Percentiles rank a stretch among this genome's conserved stretches.
Conservation (phyloP, 92 coral and sea anemone genomes). For the Palythoa grandiflora region DNA sequence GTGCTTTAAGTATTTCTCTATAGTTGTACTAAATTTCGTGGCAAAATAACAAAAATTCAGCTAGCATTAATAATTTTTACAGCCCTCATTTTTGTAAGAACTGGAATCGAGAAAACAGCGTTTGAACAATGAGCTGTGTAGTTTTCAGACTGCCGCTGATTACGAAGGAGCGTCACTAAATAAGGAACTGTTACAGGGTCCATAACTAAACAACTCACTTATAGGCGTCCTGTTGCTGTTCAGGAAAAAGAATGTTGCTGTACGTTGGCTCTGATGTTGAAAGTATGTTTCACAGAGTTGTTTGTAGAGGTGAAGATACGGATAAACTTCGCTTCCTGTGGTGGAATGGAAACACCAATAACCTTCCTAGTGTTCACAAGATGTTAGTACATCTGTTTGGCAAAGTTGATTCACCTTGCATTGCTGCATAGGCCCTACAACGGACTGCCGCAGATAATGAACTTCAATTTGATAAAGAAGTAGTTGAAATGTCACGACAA, state of each 20-base stretch:
- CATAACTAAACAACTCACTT: conserved; percentile 50
- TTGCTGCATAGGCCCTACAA: conserved; percentile 60
- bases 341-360: conserved; percentile 47
- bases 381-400: conserved; percentile 67
- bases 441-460: conserved; percentile 49
- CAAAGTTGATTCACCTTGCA: conserved; percentile 63
- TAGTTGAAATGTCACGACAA: conserved; percentile 30
- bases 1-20: too few relatives aligned
- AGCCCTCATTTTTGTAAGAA: too few relatives aligned
- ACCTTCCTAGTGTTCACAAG: conserved; percentile 61
- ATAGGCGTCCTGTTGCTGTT: conserved; percentile 52
- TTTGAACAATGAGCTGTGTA: too few relatives aligned
- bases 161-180: conserved; percentile 62
- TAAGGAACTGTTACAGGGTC: conserved; percentile 61
- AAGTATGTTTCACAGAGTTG: conserved; percentile 39
- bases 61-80: too few relatives aligned
- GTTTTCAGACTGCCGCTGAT: conserved; percentile 38
- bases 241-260: conserved; percentile 54
- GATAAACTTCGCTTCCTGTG: conserved; percentile 36
- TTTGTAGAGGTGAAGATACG: conserved; percentile 23
- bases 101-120: too few relatives aligned
- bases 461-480: conserved; percentile 42
- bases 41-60: too few relatives aligned
- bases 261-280: conserved; percentile 35
- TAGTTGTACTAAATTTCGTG: too few relatives aligned